Base-by-base conservation (phyloP, 2,888 invertebrate species). In the Luffia ferchaultella region DNA sequence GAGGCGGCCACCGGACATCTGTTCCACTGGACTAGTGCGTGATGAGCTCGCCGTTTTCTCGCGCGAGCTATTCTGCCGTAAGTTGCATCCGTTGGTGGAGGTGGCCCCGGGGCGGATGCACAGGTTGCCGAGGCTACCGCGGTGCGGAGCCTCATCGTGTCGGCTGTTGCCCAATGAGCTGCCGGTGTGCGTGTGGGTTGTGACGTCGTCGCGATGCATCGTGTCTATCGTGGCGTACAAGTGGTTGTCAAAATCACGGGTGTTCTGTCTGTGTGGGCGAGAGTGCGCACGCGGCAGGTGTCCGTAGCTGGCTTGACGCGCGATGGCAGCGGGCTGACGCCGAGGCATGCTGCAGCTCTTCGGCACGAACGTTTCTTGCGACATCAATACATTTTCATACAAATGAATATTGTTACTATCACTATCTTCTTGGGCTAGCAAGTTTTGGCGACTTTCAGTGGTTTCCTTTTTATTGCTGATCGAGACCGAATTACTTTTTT, bases 341-440 rank as follows among this genome's bases (percentile, higher is more conserved):
- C 84, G 73, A 47, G 85, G 85, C 83, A 83, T 82, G 59, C 76
- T 82, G 60, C 82, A 80, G 56, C 77, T 83, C 56, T 71, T 73
- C 30, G 79, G 75, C 18, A 73, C 72, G 60, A 75, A 73, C 2
- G 69, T 55, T 40, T 78, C 79, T n/a, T 59, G 57, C 1, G 58
- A 53, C 54, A 61, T 48, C 3, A 73, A 58, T 1, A 85, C 63
- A 63, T 85, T 85, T 56, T 84, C 85, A 59, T 85, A 85, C 42
- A 84, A 76, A 58, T 85, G 85, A 7, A 71, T 66, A 58, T 63
- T 60, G 17, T 43, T 62, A n/a, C n/a, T n/a, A 50, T 76, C 78
- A 51, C 62, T 59, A 53, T 82, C 82, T 50, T 85, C 84, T 16
- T 70, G 76, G 1, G 68, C 58, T 54, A 85, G 77, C 20, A 84